Percentiles rank a stretch among this genome's conserved stretches.
Conservation (phyloP, 2,888 invertebrate species). For the Cataglyphis rosenhaueri region DNA sequence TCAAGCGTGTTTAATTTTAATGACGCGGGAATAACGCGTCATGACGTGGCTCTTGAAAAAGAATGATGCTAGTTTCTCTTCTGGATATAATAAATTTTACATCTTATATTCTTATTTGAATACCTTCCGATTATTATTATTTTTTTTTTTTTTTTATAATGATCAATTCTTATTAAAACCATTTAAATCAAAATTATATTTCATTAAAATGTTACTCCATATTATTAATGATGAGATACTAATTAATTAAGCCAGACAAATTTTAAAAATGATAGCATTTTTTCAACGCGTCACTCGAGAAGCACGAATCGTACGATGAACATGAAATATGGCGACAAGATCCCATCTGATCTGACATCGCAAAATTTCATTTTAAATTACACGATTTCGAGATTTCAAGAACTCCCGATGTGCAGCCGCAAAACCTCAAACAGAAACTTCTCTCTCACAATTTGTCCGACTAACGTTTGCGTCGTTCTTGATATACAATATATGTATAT, state of each 20-base stretch:
- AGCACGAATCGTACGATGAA: neutral
- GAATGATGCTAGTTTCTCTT: neutral
- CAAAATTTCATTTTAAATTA: slow-evolving; percentile 21
- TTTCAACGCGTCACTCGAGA: neutral
- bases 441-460: slow-evolving; percentile 25
- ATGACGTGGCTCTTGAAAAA: slow-evolving; percentile 19
- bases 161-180: neutral
- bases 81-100: neutral
- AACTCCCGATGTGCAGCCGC: slow-evolving; percentile 9
- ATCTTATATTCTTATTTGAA: too few relatives aligned
- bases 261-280: neutral
- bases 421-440: slow-evolving; percentile 41
- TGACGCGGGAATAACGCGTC: slow-evolving; percentile 45
- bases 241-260: neutral
- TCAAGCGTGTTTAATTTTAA: slow-evolving; percentile 47
- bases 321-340: slow-evolving; percentile 5
- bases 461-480: slow-evolving; percentile 19
- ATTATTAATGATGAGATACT: neutral
- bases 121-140: neutral
- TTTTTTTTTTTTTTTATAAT: neutral
- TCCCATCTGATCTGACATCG: neutral
- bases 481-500: neutral
- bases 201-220: neutral
- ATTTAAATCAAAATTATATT: slow-evolving; percentile 1
- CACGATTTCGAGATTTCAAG: slow-evolving; percentile 33